phyloP scores from a whole-genome alignment of 2,888 invertebrate species.

The Lithophane semibrunnea region DNA sequence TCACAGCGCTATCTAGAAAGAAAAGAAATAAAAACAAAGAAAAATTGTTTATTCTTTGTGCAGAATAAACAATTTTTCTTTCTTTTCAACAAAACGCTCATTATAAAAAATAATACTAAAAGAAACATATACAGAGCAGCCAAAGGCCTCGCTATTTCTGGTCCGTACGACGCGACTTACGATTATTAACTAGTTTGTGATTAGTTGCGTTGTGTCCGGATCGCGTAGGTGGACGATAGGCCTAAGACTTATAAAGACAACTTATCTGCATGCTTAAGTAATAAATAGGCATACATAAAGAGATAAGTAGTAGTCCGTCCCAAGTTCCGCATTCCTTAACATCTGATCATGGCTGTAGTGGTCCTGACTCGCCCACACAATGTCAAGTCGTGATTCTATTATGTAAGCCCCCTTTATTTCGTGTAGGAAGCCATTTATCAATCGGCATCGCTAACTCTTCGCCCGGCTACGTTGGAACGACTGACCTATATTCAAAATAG shows the following conservation, averaged over 20 bases:
- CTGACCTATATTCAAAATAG: conserved; percentile 56
- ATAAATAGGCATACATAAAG: background rate
- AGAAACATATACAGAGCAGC: too few species aligned
- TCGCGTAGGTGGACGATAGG: background rate
- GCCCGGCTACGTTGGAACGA: conserved; percentile 2
- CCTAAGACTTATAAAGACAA: background rate
- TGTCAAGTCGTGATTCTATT: conserved; percentile 64
- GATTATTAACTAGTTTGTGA: too few species aligned
- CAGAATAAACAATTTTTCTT: too few species aligned
- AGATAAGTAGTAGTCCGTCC: conserved; percentile 5
- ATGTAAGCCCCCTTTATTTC: conserved; percentile 58
- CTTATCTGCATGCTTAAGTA: background rate
- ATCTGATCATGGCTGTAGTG: conserved; percentile 60
- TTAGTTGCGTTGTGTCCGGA: background rate
- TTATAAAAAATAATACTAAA: too few species aligned
- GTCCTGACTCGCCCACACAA: conserved; percentile 46
- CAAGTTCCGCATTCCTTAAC: conserved; percentile 9
- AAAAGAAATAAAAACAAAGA: too few species aligned
- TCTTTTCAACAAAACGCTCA: too few species aligned
- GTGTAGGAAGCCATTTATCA: conserved; percentile 63
- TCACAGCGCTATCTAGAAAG: background rate
- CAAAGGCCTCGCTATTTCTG: too few species aligned
- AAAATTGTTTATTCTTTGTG: too few species aligned
- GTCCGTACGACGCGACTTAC: too few species aligned
- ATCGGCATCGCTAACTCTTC: conserved; percentile 33